Percentiles rank a stretch among this genome's conserved stretches.
Conservation (phyloP, 2,888 invertebrate species). For the Sinhomidia bicolor region DNA sequence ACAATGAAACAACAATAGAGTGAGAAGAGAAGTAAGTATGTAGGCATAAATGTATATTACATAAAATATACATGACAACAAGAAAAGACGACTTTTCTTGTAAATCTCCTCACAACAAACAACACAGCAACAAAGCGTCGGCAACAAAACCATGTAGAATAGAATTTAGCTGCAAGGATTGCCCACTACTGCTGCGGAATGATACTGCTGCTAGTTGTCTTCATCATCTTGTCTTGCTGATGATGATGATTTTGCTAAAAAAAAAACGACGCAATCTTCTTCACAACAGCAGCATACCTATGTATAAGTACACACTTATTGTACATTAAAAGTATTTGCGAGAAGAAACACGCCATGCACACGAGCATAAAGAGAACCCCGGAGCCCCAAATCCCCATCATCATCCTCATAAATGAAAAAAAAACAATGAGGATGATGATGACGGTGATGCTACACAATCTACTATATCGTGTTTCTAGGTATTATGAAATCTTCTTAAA, state of each 20-base stretch:
- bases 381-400: background rate
- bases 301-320: background rate
- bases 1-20: slow-evolving; percentile 6
- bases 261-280: slow-evolving; percentile 3
- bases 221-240: too few species aligned
- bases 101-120: background rate
- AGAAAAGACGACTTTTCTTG: background rate
- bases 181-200: background rate
- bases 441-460: too few species aligned
- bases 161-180: too few species aligned
- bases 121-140: background rate
- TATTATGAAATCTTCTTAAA: background rate
- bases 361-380: background rate
- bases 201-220: background rate
- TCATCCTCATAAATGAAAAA: background rate
- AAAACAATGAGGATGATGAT: too few species aligned
- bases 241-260: slow-evolving; percentile 5
- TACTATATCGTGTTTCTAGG: background rate
- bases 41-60: background rate
- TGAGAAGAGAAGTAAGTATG: background rate
- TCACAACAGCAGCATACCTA: background rate
- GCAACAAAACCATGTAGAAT: background rate
- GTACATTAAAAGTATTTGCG: background rate
- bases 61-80: background rate
- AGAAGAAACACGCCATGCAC: background rate